Evolutionary conservation across 2,888 invertebrate species (phyloP), one percentile per base, ranked within the genome.

Genomic region (Icerya purchasi): DNA sequence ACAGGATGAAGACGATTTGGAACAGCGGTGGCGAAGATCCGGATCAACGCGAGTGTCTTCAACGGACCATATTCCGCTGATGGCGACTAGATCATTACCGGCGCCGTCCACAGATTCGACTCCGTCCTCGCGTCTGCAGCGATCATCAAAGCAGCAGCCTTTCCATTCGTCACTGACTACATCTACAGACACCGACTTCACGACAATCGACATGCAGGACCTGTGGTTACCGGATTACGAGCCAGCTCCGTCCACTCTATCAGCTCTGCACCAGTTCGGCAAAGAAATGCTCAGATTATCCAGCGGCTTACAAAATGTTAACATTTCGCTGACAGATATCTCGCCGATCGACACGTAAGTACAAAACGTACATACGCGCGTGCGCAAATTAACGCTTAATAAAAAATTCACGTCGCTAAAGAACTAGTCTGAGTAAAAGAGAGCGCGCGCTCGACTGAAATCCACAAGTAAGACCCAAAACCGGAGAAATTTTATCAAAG

Each of bases 251-350:
- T 84, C 83, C 66, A 84, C 86, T 64, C 84, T 87, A 82, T 83
- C 86, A 25, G 87, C 88, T 61, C 75, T 88, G 68, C 86, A 86
- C 71, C 85, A 85, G 70, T 87, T 87, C 70, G 87, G 87, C 59
- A 84, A 86, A 50, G 86, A 87, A 76, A 86, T 87, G 86, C 76
- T 88, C 67, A 84, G 85, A 68, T 76, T 88, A 25, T 86, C 86
- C 23, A 77, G 85, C 64, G 86, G 87, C 63, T 74, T 87, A 66
- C 86, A 86, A 62, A 65, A 62, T 50, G 64, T 65, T 2, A 63
- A 56, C 22, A 5, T 36, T 8, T 36, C 36, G 36, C 14, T 36
- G 14, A 36, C 36, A 14, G 36, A 36, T 36, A 36, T 36, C 14
- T 8, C 36, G 14, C 36, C 36, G 36, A 5, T 14, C 36, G 36